Base-by-base conservation (phyloP, 2,113 vertebrate genomes). In the Grantiella picta region DNA sequence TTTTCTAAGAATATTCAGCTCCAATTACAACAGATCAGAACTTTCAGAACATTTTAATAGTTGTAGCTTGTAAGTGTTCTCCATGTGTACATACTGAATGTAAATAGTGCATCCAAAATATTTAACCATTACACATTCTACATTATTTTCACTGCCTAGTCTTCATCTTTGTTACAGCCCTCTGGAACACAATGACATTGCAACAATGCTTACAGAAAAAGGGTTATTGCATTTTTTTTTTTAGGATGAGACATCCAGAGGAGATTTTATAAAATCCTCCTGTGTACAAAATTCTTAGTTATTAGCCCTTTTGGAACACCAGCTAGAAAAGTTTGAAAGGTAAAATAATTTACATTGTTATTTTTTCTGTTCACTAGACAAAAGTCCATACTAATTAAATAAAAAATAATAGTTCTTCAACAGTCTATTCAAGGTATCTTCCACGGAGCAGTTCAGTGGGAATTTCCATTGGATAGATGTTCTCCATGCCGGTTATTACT, bases 291-390 rank as follows among this genome's bases (percentile, higher is more conserved):
- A 97, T 94, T 95, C 88, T 90, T 85, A 95, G 91, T 95, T 92
- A 94, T 95, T 97, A 97, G 96, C 95, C 96, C 95, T 97, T 97
- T 96, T 96, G 93, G 92, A 97, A 96, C 89, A 94, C 92, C 90
- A 97, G 89, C 96, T 96, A 97, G 94, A 96, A 95, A 96, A 97
- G 90, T 94, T 77, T 78, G 91, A 92, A 97, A 92, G 91, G 90
- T 96, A 97, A 97, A 96, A 97, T 95, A 97, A 97, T 95, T 95
- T 96, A 96, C 92, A 96, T 76, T 89, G 95, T 96, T 96, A 96
- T 95, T 94, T 95, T 86, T 91, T 85, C 89, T 42, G 18, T 96
- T 93, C 92, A 92, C 94, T 95, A 97, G 86, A 95, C 76, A 93
- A 91, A 91, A 95, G 94, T 96, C 84, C 88, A 91, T 95, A 97